Base-by-base conservation (phyloP, 2,888 invertebrate species). In the Orthonevra nobilis region DNA sequence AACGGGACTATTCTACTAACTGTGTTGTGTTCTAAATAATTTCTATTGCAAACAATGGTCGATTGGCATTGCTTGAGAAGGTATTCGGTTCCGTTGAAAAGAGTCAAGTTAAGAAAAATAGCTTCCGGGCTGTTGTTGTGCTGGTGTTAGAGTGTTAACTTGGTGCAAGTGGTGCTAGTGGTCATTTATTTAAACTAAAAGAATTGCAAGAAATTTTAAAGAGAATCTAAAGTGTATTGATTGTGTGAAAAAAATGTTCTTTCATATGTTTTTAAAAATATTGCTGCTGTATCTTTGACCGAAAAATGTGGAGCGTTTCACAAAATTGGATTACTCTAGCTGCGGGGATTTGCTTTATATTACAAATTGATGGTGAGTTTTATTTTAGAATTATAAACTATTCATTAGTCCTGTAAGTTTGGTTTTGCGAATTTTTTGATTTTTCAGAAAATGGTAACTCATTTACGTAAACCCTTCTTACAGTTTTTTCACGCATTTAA, bases 281-380 rank as follows among this genome's bases (percentile, higher is more conserved):
- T 9, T 72, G 12, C 28, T 48, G 6, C 34, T 60, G 34, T 60
- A 79, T 60, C 66, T 79, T 61, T 79, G 73, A 79, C 56, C 64
- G 60, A 73, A 83, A 50, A 73, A 84, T 84, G 84, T 83, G 82
- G 82, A 83, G 83, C 68, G 81, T 73, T 70, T 83, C 82, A 73
- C 81, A 82, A 38, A 64, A 68, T 68, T 83, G 85, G 84, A 84
- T 82, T 70, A 72, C 81, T 32, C 42, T 83, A 52, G 81, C 82
- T 52, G 83, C 82, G 61, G 70, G 82, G 36, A 81, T 84, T 82
- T 83, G 75, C 50, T 72, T 75, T 26, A 19, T 70, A 10, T 36
- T 77, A 48, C 64, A 72, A 28, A 72, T 72, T 46, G 64, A 77
- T 42, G 77, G 77, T 77, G 15, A 66, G 77, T 70, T 20, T 54